phyloP scores from a whole-genome alignment of 2,113 vertebrate genomes.

The Rhombomys opimus region DNA sequence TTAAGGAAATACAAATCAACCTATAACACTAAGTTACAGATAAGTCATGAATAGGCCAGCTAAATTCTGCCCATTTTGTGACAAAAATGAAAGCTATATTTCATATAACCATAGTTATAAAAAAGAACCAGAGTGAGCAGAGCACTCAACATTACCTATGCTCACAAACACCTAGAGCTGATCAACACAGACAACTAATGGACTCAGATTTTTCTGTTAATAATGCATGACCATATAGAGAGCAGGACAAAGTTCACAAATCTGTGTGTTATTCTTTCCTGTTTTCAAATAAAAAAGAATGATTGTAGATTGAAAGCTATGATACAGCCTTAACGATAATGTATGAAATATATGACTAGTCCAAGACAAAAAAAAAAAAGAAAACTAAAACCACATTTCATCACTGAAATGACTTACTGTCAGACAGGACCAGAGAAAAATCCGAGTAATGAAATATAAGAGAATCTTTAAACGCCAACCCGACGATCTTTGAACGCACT shows the following conservation, averaged over 20 bases:
- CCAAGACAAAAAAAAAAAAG: too few relatives aligned
- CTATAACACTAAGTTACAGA: neutral
- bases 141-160: neutral
- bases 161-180: neutral
- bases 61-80: constrained; percentile 1
- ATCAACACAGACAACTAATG: neutral
- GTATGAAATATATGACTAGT: neutral
- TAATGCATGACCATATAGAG: neutral
- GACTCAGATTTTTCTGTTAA: neutral
- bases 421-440: neutral
- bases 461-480: neutral
- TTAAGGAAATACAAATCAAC: neutral
- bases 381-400: neutral
- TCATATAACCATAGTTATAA: neutral
- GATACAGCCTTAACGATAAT: neutral
- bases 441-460: neutral
- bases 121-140: neutral
- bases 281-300: constrained; percentile 52
- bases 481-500: neutral
- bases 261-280: neutral
- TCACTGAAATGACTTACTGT: neutral
- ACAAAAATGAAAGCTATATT: neutral
- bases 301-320: neutral
- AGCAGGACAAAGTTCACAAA: neutral
- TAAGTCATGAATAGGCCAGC: neutral